Percentiles rank a stretch among this genome's conserved stretches.
Conservation (phyloP, 2,888 invertebrate genomes). For the Drosophila cognata region DNA sequence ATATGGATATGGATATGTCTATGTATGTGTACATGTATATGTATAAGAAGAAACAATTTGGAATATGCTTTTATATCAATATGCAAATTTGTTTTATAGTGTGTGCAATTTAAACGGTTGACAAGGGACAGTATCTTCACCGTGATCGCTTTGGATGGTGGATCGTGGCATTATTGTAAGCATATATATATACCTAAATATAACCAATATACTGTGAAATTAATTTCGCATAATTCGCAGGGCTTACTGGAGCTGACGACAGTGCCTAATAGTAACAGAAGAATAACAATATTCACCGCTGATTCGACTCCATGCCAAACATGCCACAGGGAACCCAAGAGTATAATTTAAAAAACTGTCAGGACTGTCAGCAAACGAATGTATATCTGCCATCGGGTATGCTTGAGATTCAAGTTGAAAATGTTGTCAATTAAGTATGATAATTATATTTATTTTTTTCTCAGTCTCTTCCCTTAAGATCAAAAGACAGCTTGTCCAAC, state of each 20-base stretch:
- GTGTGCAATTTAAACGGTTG: no score
- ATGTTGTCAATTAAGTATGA: neutral
- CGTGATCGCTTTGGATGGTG: no score
- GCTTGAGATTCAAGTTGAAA: neutral
- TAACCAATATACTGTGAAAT: neutral
- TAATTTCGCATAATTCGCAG: neutral
- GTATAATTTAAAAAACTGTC: neutral
- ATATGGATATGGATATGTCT: no score
- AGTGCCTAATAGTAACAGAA: no score
- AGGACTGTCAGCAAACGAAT: neutral
- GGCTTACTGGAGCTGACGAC: neutral
- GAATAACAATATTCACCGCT: neutral
- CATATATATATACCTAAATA: neutral
- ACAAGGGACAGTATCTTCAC: no score
- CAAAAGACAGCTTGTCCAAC: neutral
- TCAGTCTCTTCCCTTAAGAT: no score
- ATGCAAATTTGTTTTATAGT: no score
- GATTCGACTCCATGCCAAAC: no score
- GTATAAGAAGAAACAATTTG: no score
- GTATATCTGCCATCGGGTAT: neutral
- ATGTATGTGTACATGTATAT: no score
- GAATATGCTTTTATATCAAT: no score
- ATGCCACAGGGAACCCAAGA: neutral
- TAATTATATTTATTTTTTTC: neutral
- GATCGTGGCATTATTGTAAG: neutral